Conservation (phyloP, 2,113 vertebrate species). For the Pelodiscus sinensis region DNA sequence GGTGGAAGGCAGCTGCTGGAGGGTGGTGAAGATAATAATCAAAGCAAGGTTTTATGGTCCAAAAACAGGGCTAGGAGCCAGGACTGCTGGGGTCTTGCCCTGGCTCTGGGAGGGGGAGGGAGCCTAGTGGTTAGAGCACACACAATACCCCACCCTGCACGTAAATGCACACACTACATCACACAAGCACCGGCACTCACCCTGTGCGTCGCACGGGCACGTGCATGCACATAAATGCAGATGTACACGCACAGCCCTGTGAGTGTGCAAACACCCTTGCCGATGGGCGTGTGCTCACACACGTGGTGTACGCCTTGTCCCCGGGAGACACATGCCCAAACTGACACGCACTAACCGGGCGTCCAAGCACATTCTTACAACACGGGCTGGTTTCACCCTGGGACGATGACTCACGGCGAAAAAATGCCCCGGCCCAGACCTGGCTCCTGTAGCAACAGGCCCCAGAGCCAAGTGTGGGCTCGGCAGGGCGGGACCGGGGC, state of each 20-base stretch:
- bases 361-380: background rate
- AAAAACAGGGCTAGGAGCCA: background rate
- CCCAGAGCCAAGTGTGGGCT: background rate
- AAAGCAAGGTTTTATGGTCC: background rate
- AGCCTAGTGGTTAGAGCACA: background rate
- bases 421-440: background rate
- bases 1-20: background rate
- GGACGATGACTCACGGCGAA: background rate
- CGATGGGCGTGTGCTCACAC: no score
- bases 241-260: no score
- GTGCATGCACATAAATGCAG: no score
- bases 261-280: no score
- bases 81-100: background rate
- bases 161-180: no score
- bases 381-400: background rate
- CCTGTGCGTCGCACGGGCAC: no score
- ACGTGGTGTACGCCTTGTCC: no score
- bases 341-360: background rate
- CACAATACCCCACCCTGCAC: no score
- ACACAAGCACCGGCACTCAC: no score
- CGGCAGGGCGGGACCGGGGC: background rate
- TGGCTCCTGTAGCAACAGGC: background rate
- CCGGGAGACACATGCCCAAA: background rate
- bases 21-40: background rate
- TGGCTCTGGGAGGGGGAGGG: background rate